Base-by-base conservation (phyloP, 2,113 vertebrate species). In the Callipepla californica region DNA sequence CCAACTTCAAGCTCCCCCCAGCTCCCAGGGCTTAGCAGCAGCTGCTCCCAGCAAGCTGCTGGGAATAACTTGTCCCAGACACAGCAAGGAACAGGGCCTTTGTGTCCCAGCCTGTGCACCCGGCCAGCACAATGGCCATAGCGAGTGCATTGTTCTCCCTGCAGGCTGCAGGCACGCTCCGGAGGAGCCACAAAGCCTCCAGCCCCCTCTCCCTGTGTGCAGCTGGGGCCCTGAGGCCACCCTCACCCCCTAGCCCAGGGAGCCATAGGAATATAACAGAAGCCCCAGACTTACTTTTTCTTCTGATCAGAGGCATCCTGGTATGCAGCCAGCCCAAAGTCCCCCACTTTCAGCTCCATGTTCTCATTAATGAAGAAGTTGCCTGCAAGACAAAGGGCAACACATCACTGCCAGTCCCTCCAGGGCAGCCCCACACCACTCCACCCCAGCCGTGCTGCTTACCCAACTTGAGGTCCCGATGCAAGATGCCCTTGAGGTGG, bases 321-420 rank as follows among this genome's bases (percentile, higher is more conserved):
- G 62, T 98, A 98, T 45, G 99, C 98, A 76, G 99, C 99, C 26
- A 99, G 97, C 8, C 99, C 99, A 42, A 99, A 99, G 95, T 99
- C 99, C 69, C 99, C 99, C 84, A 99, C 97, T 92, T 99, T 98
- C 92, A 99, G 96, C 82, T 99, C 99, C 99, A 99, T 99, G 97
- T 99, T 98, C 95, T 99, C 99, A n/a, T 98, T 99, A 95, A 99
- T 98, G 97, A 99, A 99, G 94, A 99, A 99, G 95, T 99, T 99
- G 92, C 99, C 99, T 99, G 87, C 53, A 90, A 96, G 73, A 48
- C 51, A 73, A 73, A 77, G 51, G 72, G 69, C 0, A 0, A 80
- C 9, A 12, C 0, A 1, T 97, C 85, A 96, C 45, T 38, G 20
- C 45, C 73, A 48, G 11, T 63, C 48, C 50, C 80, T 26, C 8